Base-by-base conservation (phyloP, 1,140 invertebrate genomes). In the Patella vulgata region DNA sequence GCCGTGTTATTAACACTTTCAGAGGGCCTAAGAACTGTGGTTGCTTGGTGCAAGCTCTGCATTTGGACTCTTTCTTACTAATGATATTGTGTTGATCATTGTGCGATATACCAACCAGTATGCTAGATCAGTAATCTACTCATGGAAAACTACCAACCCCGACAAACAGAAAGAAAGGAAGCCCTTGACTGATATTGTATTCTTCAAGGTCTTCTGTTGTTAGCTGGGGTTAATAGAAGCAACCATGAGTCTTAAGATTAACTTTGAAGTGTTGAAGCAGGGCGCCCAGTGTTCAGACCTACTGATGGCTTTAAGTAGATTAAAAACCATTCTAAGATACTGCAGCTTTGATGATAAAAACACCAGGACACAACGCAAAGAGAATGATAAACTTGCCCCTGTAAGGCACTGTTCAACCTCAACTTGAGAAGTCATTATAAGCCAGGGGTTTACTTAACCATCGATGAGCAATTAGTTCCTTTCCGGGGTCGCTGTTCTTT, bases 381-480 rank as follows among this genome's bases (percentile, higher is more conserved):
- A 44, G 39, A 63, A 14, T 0, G 72, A 78, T 62, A 71, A 61
- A 33, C 59, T 72, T 43, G 66, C 70, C 11, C 61, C 70, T 43
- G 50, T 78, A 21, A 60, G 66, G 59, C 67, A 33, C 53, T 63
- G 43, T 70, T 65, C 23, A 31, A n/a, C 1, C 9, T 17, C 39
- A 36, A 51, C 21, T 40, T 74, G 12, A 14, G 6, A 33, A 57
- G 58, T 14, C 21, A 54, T 47, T 71, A 73, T 40, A 68, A 44
- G 14, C 69, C 66, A n/a, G 51, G 66, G 17, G 46, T 70, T 31
- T 42, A 44, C 50, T 8, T 80, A 2, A 68, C 68, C n/a, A 66
- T 80, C 6, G 78, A 80, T 62, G 72, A 80, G 48, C 77, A 78
- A 59, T 58, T 80, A 31, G 43, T 80, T 30, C 52, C 69, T 12